Evolutionary conservation across 2,888 invertebrate genomes (phyloP).

Genomic region (Monochamus alternatus): DNA sequence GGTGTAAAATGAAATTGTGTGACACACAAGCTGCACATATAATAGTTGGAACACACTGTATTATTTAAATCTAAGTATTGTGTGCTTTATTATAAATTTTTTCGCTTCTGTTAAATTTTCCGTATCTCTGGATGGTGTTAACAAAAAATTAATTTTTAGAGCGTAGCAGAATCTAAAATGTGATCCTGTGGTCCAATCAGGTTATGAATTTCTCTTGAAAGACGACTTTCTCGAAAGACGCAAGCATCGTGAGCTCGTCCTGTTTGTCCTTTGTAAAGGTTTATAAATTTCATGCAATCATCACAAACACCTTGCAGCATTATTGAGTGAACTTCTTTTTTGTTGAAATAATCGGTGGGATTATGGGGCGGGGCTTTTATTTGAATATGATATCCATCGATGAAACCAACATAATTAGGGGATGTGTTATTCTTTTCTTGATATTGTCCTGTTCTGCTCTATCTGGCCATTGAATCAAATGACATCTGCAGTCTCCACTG

Average conservation of each 20-base stretch:
- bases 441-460: background rate
- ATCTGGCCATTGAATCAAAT: background rate
- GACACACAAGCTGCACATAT: slow-evolving; percentile 2
- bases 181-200: too few relatives aligned
- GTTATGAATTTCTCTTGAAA: too few relatives aligned
- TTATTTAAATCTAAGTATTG: slow-evolving; percentile 1
- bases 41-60: background rate
- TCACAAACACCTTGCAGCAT: slow-evolving; percentile 6
- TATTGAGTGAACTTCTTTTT: background rate
- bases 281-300: background rate
- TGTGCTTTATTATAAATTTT: background rate
- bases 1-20: slow-evolving; percentile 7
- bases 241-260: background rate
- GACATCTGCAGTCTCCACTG: background rate
- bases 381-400: background rate
- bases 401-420: background rate
- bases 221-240: background rate
- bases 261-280: background rate
- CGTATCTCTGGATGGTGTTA: too few relatives aligned
- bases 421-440: too few relatives aligned
- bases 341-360: background rate
- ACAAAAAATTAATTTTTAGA: too few relatives aligned
- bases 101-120: background rate
- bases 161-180: background rate
- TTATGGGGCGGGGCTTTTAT: background rate